Evolutionary conservation across 2,797 vertebrate species (phyloP).

Genomic region (Morelia viridis): DNA sequence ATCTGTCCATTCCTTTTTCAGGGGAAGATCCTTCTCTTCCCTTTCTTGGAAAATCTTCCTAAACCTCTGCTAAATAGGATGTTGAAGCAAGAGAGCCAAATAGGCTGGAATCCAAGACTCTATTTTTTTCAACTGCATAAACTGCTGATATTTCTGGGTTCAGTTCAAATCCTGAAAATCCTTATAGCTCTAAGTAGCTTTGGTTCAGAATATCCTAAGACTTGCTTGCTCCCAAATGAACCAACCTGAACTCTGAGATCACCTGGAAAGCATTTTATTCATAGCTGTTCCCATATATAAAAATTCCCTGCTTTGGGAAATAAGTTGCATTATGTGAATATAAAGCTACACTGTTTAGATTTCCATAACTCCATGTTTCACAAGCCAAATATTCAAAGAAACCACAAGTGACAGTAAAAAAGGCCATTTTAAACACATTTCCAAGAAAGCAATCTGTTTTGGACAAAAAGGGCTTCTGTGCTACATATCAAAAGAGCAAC

Average conservation of each 20-base stretch:
- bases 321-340: background rate
- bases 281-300: background rate
- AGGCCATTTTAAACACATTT: conserved; percentile 19
- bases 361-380: conserved; percentile 17
- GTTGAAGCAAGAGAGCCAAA: background rate
- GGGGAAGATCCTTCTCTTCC: background rate
- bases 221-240: background rate
- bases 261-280: background rate
- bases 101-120: background rate
- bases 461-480: conserved; percentile 12
- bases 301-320: background rate
- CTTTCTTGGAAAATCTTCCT: background rate
- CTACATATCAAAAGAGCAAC: conserved; percentile 32
- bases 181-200: background rate
- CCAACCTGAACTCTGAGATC: background rate
- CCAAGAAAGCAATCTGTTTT: conserved; percentile 31
- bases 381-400: conserved; percentile 11
- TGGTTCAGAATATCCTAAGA: background rate
- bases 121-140: background rate
- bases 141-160: background rate
- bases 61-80: background rate
- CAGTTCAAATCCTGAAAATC: background rate
- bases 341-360: background rate
- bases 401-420: conserved; percentile 23
- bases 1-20: background rate